Conservation (phyloP, 2,888 invertebrate species). For the Hydrotaea cyrtoneurina region DNA sequence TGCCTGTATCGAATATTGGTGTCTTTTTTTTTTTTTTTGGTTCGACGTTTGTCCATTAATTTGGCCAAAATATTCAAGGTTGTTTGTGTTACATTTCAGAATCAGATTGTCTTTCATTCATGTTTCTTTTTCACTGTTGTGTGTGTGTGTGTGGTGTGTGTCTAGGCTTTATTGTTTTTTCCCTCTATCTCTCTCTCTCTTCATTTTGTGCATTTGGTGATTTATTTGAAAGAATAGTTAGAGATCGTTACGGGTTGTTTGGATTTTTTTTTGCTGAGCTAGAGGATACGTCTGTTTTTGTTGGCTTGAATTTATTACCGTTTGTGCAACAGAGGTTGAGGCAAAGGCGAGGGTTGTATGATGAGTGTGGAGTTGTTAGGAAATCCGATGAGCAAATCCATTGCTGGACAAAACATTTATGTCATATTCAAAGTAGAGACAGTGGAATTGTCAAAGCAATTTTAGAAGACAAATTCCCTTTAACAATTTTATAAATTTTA, state of each 20-base stretch:
- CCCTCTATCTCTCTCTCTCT: too few relatives aligned
- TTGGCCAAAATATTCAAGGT: slow-evolving; percentile 66
- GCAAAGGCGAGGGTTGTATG: slow-evolving; percentile 20
- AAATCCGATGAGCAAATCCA: too few relatives aligned
- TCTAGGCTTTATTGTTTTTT: slow-evolving; percentile 10
- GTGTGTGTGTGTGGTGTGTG: not conserved
- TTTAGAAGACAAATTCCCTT: too few relatives aligned
- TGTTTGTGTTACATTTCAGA: slow-evolving; percentile 41
- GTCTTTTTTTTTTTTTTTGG: not conserved
- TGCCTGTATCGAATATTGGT: not conserved
- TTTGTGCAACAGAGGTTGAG: slow-evolving; percentile 63
- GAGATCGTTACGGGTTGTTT: not conserved
- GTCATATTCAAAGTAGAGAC: too few relatives aligned
- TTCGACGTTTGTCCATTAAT: slow-evolving; percentile 47
- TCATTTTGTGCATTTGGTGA: slow-evolving; percentile 1
- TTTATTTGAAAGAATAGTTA: slow-evolving; percentile 24
- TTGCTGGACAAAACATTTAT: too few relatives aligned
- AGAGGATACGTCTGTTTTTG: slow-evolving; percentile 20
- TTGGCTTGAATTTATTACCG: slow-evolving; percentile 2
- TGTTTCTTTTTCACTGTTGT: not conserved
- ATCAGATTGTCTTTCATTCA: not conserved
- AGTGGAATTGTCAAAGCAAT: too few relatives aligned
- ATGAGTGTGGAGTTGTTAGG: not conserved
- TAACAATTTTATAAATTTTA: too few relatives aligned
- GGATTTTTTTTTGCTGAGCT: not conserved